These are phyloP conservation scores for Drosophila ananassae DNA, from an alignment of 1,140 invertebrate species.

Conservation along the genomic window DNA sequence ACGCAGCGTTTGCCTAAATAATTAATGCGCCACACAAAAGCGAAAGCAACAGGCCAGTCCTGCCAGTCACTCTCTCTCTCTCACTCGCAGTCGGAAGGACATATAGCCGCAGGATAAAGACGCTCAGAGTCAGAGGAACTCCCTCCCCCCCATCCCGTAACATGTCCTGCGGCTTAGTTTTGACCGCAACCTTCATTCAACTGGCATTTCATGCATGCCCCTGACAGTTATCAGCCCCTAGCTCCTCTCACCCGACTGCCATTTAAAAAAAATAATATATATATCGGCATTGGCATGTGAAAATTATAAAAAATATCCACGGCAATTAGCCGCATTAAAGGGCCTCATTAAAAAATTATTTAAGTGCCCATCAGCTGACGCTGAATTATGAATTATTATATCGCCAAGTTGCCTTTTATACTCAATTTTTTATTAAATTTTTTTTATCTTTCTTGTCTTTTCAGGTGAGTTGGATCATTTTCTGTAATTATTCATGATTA, in stretches of 20 bases:
- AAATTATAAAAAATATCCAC: constrained; percentile 38
- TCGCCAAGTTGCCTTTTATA: not conserved
- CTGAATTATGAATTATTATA: constrained; percentile 41
- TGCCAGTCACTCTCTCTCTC: not conserved
- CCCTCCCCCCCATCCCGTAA: too few relatives aligned
- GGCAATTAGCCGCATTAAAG: constrained; percentile 67
- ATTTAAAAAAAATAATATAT: not conserved
- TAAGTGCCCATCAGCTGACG: constrained; percentile 49
- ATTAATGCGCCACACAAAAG: constrained; percentile 60
- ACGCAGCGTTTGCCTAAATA: constrained; percentile 63
- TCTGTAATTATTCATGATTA: not conserved
- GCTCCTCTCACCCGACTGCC: constrained; percentile 1
- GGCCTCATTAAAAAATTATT: constrained; percentile 57
- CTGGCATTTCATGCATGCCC: constrained; percentile 40
- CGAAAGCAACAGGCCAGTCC: constrained; percentile 58
- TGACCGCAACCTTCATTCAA: constrained; percentile 64
- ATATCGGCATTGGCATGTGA: constrained; percentile 21
- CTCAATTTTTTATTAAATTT: constrained; percentile 2
- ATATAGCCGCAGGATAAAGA: constrained; percentile 40
- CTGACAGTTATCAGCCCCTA: constrained; percentile 67
- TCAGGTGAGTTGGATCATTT: constrained; percentile 39
- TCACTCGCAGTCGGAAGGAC: constrained; percentile 1
- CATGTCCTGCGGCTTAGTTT: constrained; percentile 37
- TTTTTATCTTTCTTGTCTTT: constrained; percentile 21
- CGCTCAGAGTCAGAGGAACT: not conserved